These are phyloP conservation scores for Calephelis nemesis DNA, from an alignment of 1,140 invertebrate species.

Conservation along the genomic window DNA sequence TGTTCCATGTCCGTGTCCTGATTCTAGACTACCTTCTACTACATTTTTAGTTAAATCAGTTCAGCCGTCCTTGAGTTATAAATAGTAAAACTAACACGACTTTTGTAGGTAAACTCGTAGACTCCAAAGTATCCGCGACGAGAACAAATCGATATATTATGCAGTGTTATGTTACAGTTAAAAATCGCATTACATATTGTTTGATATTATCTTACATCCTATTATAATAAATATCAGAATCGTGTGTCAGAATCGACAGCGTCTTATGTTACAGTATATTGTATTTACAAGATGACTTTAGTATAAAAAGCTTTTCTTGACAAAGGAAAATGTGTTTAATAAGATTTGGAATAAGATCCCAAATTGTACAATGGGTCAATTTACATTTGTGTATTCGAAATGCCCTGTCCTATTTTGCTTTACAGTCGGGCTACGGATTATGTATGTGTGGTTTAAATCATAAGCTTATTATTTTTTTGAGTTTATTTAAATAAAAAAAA, in stretches of 20 bases:
- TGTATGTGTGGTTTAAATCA: slow-evolving; percentile 5
- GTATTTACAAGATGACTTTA: slow-evolving; percentile 1
- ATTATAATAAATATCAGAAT: slow-evolving; percentile 1
- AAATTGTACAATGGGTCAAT: background rate
- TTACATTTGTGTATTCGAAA: slow-evolving; percentile 14
- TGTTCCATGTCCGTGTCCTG: no score
- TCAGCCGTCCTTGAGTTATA: no score
- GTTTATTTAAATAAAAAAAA: background rate
- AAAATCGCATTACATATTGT: no score
- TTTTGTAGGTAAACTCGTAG: no score
- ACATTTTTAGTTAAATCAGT: no score
- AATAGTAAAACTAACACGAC: no score
- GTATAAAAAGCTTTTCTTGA: background rate
- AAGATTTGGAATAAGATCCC: background rate
- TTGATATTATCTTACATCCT: background rate
- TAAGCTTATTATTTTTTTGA: background rate
- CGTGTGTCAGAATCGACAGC: background rate
- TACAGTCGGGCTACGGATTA: slow-evolving; percentile 17
- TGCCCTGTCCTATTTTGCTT: slow-evolving; percentile 19
- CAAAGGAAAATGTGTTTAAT: background rate
- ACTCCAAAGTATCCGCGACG: no score
- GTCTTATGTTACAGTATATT: slow-evolving; percentile 9
- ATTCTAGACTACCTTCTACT: no score
- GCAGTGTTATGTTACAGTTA: no score
- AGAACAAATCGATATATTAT: no score